Conservation (phyloP, 30 jellyfish, hydroid and myxozoan genomes). For the Hydra vulgaris region DNA sequence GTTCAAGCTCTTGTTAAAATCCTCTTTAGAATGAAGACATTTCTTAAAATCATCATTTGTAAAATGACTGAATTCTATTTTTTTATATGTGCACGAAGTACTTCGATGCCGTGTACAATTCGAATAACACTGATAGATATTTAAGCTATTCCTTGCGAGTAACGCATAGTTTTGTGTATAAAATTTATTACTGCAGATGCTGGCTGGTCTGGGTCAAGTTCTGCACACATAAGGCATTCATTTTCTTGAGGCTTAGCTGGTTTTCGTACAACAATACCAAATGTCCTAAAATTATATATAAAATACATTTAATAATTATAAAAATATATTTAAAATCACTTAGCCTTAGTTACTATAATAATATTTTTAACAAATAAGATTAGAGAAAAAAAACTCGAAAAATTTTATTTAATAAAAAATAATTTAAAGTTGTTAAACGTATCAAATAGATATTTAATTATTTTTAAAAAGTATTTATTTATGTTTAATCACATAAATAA, state of each 20-base stretch:
- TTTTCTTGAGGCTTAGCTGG: constrained; percentile 60
- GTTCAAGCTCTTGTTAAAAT: no score
- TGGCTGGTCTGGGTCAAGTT: constrained; percentile 76
- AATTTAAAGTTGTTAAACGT: no score
- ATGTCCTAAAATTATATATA: constrained; percentile 33
- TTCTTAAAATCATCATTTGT: neutral
- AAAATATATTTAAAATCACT: neutral
- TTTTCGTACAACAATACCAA: constrained; percentile 71
- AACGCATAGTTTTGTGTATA: constrained; percentile 80
- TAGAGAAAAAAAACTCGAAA: no score
- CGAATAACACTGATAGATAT: neutral
- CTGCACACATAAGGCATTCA: constrained; percentile 73
- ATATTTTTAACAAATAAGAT: no score
- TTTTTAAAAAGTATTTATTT: no score
- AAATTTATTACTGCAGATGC: constrained; percentile 82
- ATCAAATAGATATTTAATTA: no score
- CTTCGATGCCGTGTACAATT: constrained; percentile 23
- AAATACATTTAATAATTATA: no score
- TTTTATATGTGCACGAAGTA: neutral
- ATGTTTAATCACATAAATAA: no score
- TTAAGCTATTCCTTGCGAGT: constrained; percentile 8
- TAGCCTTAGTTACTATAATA: neutral
- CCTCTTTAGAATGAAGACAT: no score
- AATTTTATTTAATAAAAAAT: no score
- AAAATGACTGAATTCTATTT: neutral